Evolutionary conservation across 2,113 vertebrate genomes (phyloP), one percentile per base, ranked within the genome.

Genomic region (Ceratotherium simum): DNA sequence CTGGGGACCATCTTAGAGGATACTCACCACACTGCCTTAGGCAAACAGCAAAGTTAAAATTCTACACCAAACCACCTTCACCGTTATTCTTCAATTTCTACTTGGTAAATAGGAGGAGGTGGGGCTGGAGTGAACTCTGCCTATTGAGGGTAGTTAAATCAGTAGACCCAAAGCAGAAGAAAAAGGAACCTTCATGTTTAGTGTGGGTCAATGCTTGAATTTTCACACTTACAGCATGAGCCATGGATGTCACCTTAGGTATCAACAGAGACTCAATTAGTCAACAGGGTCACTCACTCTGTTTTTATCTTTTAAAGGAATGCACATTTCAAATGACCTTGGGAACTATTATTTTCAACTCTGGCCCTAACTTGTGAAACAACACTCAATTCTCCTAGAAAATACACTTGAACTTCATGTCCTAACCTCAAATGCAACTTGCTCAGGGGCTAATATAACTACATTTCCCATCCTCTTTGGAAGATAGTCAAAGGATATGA

Each of bases 401-500:
- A 85, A 95, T 21, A 82, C 64, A 93, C 42, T 51, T 65, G 5
- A 80, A 75, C 25, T 54, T 90, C 62, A 64, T 62, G 73, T 94
- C 5, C 92, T 97, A 73, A 93, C 25, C 0, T 87, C 95, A 96
- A 60, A 78, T 93, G 56, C 72, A 42, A 33, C 21, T 96, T 97
- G 29, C 51, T 98, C 0, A 2, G 62, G 86, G 31, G 33, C 79
- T 84, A 67, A 67, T 17, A 46, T 64, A 87, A 86, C 87, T 11
- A 5, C 79, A 91, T 56, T 89, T 97, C 97, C 60, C 76, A 96
- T n/a, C 8, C 89, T 97, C 91, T 96, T 91, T 93, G 88, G 95
- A 96, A 98, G 96, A 97, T 2, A 85, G 79, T 93, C 90, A 96
- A 84, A 65, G 96, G 95, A 76, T 84, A 92, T 97, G 67, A 83